These are phyloP conservation scores for Azemiops feae DNA, from an alignment of 2,113 vertebrate genomes.

Conservation along the genomic window DNA sequence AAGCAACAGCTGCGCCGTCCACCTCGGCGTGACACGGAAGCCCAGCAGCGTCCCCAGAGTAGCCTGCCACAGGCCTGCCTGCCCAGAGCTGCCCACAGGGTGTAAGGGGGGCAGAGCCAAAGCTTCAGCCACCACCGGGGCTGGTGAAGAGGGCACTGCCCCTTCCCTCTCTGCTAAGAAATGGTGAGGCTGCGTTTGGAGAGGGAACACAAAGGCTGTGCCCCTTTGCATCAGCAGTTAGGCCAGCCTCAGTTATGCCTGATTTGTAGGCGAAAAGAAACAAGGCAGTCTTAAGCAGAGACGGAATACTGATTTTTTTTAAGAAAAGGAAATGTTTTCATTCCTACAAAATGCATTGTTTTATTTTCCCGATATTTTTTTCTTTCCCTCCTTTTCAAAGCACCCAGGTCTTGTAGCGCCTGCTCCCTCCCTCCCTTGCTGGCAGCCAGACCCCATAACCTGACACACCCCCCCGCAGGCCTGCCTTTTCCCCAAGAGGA, in stretches of 20 bases:
- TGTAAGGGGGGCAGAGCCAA: neutral
- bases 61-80: constrained; percentile 58
- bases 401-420: neutral
- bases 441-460: neutral
- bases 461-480: too few species aligned
- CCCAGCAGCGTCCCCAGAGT: constrained; percentile 27
- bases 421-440: neutral
- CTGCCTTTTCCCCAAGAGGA: neutral
- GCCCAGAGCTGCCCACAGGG: constrained; percentile 43
- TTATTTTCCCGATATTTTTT: neutral
- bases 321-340: neutral
- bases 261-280: neutral
- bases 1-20: neutral
- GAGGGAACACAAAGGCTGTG: neutral
- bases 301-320: neutral
- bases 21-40: neutral
- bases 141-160: neutral
- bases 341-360: neutral
- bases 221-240: neutral
- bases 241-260: neutral
- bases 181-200: neutral
- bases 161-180: neutral
- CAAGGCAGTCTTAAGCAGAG: neutral
- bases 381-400: neutral
- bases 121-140: neutral